Evolutionary conservation across 35 echinoderm and acorn worm species (phyloP).

Genomic region (Diadema setosum): DNA sequence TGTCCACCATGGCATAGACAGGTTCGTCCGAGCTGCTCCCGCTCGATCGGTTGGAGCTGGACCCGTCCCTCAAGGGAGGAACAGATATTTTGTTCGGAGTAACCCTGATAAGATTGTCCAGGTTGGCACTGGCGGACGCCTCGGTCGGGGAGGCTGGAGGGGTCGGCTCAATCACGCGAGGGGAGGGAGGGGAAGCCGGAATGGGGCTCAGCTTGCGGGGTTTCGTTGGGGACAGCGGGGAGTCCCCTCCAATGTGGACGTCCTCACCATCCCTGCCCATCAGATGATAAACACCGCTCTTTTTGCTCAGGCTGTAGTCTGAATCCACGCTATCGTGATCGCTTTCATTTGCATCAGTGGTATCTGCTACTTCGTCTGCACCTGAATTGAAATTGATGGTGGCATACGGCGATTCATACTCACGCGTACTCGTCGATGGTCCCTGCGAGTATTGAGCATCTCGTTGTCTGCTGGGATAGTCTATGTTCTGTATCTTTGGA

Average conservation of each 20-base stretch:
- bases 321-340: background rate
- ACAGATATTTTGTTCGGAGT: background rate
- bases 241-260: background rate
- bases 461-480: background rate
- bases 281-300: conserved; percentile 20
- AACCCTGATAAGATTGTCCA: background rate
- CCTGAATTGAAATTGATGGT: background rate
- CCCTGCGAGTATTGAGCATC: background rate
- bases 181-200: background rate
- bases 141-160: background rate
- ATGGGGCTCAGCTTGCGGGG: conserved; percentile 9
- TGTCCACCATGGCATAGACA: conserved; percentile 64
- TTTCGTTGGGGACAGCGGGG: background rate
- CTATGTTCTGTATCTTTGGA: conserved; percentile 8
- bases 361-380: background rate
- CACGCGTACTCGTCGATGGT: background rate
- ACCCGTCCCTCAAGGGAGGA: background rate
- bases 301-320: background rate
- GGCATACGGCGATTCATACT: background rate
- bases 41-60: background rate
- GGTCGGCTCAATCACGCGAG: background rate
- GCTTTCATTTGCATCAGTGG: background rate
- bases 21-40: conserved; percentile 44
- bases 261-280: background rate
- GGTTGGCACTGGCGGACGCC: background rate